A percentile compares a stretch with the other conserved stretches of the same genome.
These are phyloP conservation scores for Indicator indicator DNA, from an alignment of 2,113 vertebrate genomes.

Conservation along the genomic window DNA sequence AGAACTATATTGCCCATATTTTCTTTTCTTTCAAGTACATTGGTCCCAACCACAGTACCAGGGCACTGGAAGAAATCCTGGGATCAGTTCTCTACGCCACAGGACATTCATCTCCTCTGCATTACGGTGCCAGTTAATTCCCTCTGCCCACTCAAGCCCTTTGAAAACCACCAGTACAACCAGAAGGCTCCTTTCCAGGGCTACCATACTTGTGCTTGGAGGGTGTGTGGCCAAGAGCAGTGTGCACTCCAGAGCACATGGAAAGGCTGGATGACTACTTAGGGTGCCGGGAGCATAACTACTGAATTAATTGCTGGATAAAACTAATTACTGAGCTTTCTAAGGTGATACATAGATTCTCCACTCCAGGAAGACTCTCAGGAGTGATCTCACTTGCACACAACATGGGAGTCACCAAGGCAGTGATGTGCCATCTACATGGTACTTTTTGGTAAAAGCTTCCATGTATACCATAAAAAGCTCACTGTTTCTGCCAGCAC, in stretches of 20 bases:
- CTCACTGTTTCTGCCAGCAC: neutral
- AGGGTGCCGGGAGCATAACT: neutral
- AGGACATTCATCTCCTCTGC: neutral
- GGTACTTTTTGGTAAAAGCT: neutral
- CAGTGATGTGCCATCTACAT: fast-evolving
- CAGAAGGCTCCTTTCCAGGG: neutral
- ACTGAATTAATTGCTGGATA: neutral
- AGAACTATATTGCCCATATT: neutral
- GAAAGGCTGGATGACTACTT: neutral
- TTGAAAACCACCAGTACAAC: neutral
- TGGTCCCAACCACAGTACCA: neutral
- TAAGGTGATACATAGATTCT: neutral
- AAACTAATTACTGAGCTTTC: neutral
- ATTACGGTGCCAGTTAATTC: fast-evolving
- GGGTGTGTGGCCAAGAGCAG: fast-evolving
- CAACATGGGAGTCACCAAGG: neutral
- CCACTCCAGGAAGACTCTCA: neutral
- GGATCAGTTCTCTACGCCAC: fast-evolving
- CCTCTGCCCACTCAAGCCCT: neutral
- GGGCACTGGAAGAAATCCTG: neutral
- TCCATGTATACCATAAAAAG: neutral
- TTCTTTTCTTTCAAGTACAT: neutral
- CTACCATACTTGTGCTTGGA: fast-evolving
- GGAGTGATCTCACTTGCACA: neutral
- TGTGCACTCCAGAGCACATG: fast-evolving